Conservation (phyloP, 1,140 invertebrate species). For the Platorchestia sp. region DNA sequence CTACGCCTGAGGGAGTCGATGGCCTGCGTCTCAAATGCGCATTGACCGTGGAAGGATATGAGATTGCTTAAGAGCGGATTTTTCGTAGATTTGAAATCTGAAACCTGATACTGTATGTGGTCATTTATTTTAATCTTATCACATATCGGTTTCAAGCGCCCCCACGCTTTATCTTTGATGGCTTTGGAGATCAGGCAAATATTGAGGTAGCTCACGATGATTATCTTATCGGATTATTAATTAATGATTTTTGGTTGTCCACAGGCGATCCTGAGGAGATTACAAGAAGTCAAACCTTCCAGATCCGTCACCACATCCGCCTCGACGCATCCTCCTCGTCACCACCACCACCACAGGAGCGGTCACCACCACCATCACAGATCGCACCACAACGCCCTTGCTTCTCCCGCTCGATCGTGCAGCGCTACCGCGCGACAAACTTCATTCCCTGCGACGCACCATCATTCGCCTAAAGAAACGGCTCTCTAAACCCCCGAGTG, state of each 20-base stretch:
- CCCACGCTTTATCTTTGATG: too few species aligned
- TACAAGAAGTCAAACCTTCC: conserved; percentile 66
- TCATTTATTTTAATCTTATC: neutral
- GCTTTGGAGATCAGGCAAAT: too few species aligned
- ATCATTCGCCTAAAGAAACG: conserved; percentile 60
- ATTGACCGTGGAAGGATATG: neutral
- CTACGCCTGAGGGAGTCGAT: too few species aligned
- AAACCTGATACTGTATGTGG: neutral
- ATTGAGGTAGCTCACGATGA: too few species aligned
- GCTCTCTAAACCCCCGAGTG: conserved; percentile 61
- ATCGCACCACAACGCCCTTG: neutral
- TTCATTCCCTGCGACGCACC: conserved; percentile 52
- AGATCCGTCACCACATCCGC: conserved; percentile 59
- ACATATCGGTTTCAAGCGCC: too few species aligned
- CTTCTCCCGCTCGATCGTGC: conserved; percentile 56
- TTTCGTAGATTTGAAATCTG: neutral
- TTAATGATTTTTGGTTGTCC: conserved; percentile 21
- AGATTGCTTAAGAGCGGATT: neutral
- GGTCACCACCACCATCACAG: conserved; percentile 11
- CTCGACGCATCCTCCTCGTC: conserved; percentile 41
- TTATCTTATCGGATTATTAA: neutral
- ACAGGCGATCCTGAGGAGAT: conserved; percentile 63
- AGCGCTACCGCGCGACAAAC: conserved; percentile 61
- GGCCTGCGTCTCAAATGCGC: neutral
- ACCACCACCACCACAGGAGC: conserved; percentile 44